Evolutionary conservation across 2,797 vertebrate species (phyloP).

Genomic region (Poecilia gillii): DNA sequence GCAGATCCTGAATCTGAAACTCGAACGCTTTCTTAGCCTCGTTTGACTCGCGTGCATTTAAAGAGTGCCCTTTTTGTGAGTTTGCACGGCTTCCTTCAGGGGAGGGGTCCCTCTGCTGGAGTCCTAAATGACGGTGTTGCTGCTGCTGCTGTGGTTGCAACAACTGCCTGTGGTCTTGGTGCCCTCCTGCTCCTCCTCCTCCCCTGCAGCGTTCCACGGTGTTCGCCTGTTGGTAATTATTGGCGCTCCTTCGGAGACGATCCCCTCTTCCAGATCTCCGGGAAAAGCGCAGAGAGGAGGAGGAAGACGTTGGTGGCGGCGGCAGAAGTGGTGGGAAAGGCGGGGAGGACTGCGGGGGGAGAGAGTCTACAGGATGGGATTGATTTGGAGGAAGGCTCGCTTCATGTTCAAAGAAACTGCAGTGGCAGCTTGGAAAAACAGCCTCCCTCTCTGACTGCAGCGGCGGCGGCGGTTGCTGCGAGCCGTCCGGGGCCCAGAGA

Average conservation of each 20-base stretch:
- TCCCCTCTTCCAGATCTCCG: conserved; percentile 69
- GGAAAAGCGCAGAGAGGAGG: conserved; percentile 73
- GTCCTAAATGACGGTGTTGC: conserved; percentile 73
- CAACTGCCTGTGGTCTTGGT: conserved; percentile 79
- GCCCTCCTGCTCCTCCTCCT: conserved; percentile 78
- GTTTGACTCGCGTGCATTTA: conserved; percentile 74
- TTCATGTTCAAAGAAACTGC: conserved; percentile 78
- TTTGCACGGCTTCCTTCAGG: conserved; percentile 77
- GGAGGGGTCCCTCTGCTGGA: conserved; percentile 81
- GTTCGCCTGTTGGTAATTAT: conserved; percentile 79
- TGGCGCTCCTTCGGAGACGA: conserved; percentile 73
- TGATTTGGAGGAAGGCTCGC: conserved; percentile 67
- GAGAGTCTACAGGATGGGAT: conserved; percentile 62
- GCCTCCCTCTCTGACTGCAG: conserved; percentile 66
- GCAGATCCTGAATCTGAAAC: conserved; percentile 70
- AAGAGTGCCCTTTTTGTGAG: conserved; percentile 76
- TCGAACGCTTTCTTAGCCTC: conserved; percentile 70
- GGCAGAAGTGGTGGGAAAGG: conserved; percentile 71
- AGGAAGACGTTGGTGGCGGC: conserved; percentile 70
- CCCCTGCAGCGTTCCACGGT: conserved; percentile 79
- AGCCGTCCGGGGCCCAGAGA: conserved; percentile 74
- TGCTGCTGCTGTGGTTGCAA: conserved; percentile 78
- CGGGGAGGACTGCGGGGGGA: conserved; percentile 78
- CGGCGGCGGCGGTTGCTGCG: conserved; percentile 54
- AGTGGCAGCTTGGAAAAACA: conserved; percentile 79